Conservation (phyloP, 1,140 invertebrate genomes). For the Meloidogyne exigua region DNA sequence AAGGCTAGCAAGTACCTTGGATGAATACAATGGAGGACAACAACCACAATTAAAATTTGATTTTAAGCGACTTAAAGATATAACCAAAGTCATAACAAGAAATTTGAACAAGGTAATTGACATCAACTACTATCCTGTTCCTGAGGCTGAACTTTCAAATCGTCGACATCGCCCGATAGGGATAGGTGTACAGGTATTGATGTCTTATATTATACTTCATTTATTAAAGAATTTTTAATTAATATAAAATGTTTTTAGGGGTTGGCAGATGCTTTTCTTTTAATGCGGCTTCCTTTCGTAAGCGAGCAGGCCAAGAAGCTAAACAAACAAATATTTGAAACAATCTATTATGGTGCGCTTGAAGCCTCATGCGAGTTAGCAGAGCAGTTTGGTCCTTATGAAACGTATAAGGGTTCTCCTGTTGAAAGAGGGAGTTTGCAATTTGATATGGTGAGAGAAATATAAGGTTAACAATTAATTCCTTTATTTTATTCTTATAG, state of each 20-base stretch:
- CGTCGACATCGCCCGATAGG: conserved; percentile 87
- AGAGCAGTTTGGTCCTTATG: conserved; percentile 79
- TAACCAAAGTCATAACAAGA: conserved; percentile 73
- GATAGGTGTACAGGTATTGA: conserved; percentile 75
- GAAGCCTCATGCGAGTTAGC: conserved; percentile 95
- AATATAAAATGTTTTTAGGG: conserved; percentile 71
- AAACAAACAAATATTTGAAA: conserved; percentile 96
- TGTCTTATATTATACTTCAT: too few relatives aligned
- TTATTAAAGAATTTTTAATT: conserved; percentile 18
- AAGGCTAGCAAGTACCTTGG: background rate
- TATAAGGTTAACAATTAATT: background rate
- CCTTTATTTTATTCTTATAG: background rate
- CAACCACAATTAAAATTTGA: conserved; percentile 72
- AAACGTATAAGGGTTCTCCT: conserved; percentile 75
- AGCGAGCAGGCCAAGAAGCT: conserved; percentile 77
- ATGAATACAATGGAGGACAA: background rate
- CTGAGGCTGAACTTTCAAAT: conserved; percentile 78
- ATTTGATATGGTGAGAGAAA: conserved; percentile 88
- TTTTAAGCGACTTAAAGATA: conserved; percentile 80
- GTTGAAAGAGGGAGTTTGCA: conserved; percentile 83
- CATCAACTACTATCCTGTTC: conserved; percentile 90
- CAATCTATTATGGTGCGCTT: conserved; percentile 92
- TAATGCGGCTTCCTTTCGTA: conserved; percentile 87
- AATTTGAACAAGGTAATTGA: conserved; percentile 98
- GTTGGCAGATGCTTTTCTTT: conserved; percentile 89